Conservation (phyloP, 2,113 vertebrate species). For the Heterotis niloticus region DNA sequence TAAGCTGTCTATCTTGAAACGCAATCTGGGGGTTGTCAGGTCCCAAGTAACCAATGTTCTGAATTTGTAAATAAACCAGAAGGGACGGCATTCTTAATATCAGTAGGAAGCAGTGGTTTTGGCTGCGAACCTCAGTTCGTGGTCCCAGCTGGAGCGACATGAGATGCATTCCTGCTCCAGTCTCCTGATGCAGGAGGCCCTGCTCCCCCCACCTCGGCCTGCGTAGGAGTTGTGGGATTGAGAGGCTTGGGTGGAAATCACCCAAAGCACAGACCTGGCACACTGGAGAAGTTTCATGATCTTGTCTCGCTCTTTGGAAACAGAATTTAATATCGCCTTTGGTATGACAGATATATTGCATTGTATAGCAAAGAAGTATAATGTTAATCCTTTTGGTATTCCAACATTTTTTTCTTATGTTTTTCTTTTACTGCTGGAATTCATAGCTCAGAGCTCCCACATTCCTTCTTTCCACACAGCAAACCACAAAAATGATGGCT, state of each 20-base stretch:
- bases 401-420: conserved; percentile 11
- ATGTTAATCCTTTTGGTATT: conserved; percentile 23
- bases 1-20: too few species aligned
- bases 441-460: not conserved
- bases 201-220: not conserved
- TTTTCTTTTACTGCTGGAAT: conserved; percentile 17
- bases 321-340: conserved; percentile 22
- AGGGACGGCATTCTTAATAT: too few species aligned
- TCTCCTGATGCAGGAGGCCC: not conserved
- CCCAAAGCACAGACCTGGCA: not conserved
- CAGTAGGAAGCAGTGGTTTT: not conserved
- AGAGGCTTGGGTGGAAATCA: not conserved
- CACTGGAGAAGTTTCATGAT: not conserved
- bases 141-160: not conserved
- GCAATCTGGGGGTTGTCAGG: too few species aligned
- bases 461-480: not conserved
- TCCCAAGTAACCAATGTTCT: too few species aligned
- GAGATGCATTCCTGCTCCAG: not conserved
- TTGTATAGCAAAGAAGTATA: conserved; percentile 17
- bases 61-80: too few species aligned
- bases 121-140: not conserved
- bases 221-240: not conserved
- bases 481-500: not conserved
- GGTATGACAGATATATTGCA: conserved; percentile 22
- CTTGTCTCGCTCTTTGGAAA: not conserved